Conservation (phyloP, 1,140 invertebrate genomes). For the Macrostomum lignano region DNA sequence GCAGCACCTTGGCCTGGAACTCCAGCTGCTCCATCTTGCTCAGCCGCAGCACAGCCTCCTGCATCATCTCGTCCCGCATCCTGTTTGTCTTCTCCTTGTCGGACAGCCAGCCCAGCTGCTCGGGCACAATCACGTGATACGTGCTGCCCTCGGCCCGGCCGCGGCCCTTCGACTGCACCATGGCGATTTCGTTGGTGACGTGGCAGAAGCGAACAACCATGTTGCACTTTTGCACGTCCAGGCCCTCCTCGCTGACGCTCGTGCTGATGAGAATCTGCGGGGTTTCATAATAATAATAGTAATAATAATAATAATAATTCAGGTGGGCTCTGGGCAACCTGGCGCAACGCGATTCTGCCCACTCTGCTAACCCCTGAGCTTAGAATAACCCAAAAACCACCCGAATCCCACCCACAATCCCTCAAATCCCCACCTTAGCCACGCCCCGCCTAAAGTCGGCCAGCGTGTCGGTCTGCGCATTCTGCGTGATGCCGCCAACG, state of each 20-base stretch:
- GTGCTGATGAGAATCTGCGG: conserved; percentile 22
- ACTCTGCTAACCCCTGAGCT: too few species aligned
- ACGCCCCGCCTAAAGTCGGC: conserved; percentile 11
- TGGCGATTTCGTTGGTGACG: conserved; percentile 23
- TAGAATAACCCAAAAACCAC: too few species aligned
- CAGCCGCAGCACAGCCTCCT: neutral
- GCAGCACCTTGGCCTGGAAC: too few species aligned
- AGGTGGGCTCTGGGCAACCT: too few species aligned
- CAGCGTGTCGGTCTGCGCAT: conserved; percentile 12
- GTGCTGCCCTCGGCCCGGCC: neutral
- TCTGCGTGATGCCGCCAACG: conserved; percentile 12
- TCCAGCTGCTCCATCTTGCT: too few species aligned
- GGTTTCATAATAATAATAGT: too few species aligned
- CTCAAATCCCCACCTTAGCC: too few species aligned
- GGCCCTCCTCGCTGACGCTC: conserved; percentile 25
- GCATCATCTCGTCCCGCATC: neutral
- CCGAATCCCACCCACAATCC: too few species aligned
- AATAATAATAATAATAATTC: too few species aligned
- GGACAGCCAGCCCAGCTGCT: neutral
- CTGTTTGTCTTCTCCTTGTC: conserved; percentile 1
- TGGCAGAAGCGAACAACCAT: conserved; percentile 23
- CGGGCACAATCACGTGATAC: neutral
- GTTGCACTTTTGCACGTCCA: conserved; percentile 23
- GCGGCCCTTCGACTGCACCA: conserved; percentile 19
- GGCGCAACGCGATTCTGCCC: too few species aligned